Percentiles rank a stretch among this genome's conserved stretches.
These are phyloP conservation scores for Acholoe squamosa DNA, from an alignment of 2,888 invertebrate genomes.

Conservation along the genomic window DNA sequence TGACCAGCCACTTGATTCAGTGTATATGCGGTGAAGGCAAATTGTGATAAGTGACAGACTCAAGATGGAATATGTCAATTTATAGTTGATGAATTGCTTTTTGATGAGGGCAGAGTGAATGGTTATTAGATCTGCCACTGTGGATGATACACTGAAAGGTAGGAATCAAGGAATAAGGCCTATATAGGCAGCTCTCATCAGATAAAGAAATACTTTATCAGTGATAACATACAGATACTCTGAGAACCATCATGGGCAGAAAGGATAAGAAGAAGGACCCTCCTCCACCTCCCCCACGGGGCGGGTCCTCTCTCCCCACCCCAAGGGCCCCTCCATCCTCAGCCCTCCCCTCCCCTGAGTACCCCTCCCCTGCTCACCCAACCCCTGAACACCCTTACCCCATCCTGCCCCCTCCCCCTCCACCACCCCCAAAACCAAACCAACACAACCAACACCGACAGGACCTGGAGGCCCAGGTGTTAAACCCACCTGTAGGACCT, in stretches of 20 bases:
- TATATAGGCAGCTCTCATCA: too few species aligned
- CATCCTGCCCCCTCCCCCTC: conserved; percentile 2
- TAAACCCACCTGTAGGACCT: background rate
- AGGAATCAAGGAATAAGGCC: too few species aligned
- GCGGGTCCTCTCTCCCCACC: background rate
- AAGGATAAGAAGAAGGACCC: background rate
- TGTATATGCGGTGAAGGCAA: too few species aligned
- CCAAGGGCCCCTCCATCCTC: background rate
- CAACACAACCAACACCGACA: background rate
- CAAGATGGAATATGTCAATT: too few species aligned
- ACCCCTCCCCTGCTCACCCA: background rate
- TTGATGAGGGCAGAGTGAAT: too few species aligned
- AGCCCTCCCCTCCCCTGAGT: background rate
- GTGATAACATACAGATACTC: too few species aligned
- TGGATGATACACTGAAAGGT: too few species aligned
- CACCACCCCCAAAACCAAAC: background rate
- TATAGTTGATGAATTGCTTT: too few species aligned
- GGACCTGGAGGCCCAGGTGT: background rate
- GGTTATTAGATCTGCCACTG: too few species aligned
- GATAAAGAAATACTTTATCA: too few species aligned
- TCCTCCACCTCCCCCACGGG: background rate
- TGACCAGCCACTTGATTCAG: too few species aligned
- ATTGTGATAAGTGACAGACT: too few species aligned
- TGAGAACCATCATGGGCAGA: background rate
- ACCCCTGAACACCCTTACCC: background rate